Evolutionary conservation across 2,797 vertebrate species (phyloP).

Genomic region (Phoebastria nigripes): DNA sequence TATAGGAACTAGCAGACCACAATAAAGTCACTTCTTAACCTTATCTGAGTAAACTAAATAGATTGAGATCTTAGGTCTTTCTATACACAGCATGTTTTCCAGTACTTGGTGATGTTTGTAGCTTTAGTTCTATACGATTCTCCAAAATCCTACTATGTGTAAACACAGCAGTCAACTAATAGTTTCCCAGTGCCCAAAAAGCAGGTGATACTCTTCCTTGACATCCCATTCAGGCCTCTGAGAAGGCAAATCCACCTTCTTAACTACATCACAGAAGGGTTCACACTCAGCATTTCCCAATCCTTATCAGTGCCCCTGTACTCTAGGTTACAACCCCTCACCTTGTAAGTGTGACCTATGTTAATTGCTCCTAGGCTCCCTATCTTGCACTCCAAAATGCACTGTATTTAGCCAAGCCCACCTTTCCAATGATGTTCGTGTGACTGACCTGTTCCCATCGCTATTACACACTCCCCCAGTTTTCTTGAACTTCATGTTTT

Average conservation of each 20-base stretch:
- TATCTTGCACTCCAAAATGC: neutral
- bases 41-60: neutral
- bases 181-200: neutral
- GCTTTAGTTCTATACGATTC: neutral
- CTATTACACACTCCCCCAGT: neutral
- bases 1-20: neutral
- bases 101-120: neutral
- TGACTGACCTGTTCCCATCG: neutral
- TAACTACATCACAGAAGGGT: neutral
- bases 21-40: neutral
- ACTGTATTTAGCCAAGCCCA: neutral
- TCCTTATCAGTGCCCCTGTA: neutral
- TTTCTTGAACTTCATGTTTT: neutral
- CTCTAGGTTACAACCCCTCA: neutral
- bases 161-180: neutral
- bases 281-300: neutral
- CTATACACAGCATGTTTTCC: neutral
- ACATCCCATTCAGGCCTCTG: neutral
- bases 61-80: neutral
- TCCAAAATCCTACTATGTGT: neutral
- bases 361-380: neutral
- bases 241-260: neutral
- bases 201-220: neutral
- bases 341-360: neutral
- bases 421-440: accelerated